Base-by-base conservation (phyloP, 2,888 invertebrate species). In the Tortricodes alternella region DNA sequence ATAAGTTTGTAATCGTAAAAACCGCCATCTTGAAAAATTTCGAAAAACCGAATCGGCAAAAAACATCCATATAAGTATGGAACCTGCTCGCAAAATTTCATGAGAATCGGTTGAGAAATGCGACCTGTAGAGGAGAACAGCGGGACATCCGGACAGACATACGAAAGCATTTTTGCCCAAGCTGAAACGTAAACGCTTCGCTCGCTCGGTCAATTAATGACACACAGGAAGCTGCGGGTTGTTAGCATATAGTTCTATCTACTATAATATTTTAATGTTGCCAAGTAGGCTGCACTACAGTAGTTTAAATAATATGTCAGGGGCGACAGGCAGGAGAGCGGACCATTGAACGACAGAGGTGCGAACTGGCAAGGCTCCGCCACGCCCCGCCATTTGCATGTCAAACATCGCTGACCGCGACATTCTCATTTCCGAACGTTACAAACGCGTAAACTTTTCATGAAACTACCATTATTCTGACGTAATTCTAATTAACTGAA, bases 381-480 rank as follows among this genome's bases (percentile, higher is more conserved):
- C 66, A 58, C 65, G 64, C 69, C 67, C 63, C 70, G 71, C 67
- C 76, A 82, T 80, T 82, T 81, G 78, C 84, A 82, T 83, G 80
- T 83, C 80, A 83, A 82, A 79, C 77, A 70, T 68, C 63, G 73
- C 72, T 73, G 73, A 78, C 80, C 79, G 76, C 79, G 78, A 80
- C 83, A 77, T 67, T 70, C 75, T 80, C 77, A 80, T 83, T 84
- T 83, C 77, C 81, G 76, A 75, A 69, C 67, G 67, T 61, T 62
- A 65, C 61, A 70, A n/a, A 38, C 46, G 52, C 62, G 66, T 69
- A 60, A 72, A 74, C 66, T 74, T 77, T 76, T 69, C 74, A 67
- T 65, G 67, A 67, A 70, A 68, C 78, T 70, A 70, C 69, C 68
- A 68, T 60, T 61, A 58, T 58, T 61, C 62, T 51, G 63, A 59